These are phyloP conservation scores for Hylomyscus alleni DNA, from an alignment of 2,797 vertebrate genomes.

Conservation along the genomic window DNA sequence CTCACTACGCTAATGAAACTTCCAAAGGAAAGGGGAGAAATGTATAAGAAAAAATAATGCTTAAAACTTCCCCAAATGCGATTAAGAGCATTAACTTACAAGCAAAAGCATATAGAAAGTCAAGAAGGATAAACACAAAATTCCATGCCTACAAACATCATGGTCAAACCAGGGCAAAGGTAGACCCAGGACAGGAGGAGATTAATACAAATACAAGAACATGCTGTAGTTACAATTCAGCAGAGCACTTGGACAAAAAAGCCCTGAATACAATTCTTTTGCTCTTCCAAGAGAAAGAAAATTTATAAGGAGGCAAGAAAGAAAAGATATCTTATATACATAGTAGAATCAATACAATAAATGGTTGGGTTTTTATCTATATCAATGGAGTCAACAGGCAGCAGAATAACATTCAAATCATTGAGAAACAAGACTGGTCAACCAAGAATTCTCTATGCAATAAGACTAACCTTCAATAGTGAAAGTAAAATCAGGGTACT, in stretches of 20 bases:
- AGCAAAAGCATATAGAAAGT: background rate
- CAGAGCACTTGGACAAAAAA: background rate
- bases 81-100: background rate
- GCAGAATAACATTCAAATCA: slow-evolving; percentile 21
- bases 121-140: background rate
- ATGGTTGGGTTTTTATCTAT: background rate
- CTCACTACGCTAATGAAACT: background rate
- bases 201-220: background rate
- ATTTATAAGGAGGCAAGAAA: background rate
- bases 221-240: background rate
- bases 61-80: background rate
- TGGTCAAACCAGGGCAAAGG: background rate
- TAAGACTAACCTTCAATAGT: background rate
- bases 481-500: background rate
- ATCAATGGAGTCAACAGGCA: background rate
- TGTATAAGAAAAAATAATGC: background rate
- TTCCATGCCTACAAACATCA: background rate
- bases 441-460: background rate
- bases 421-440: background rate
- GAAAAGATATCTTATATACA: background rate
- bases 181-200: background rate
- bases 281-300: background rate
- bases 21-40: background rate
- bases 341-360: background rate
- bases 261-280: background rate